These are phyloP conservation scores for Cuniculus paca DNA, from an alignment of 2,797 vertebrate species.

Conservation along the genomic window DNA sequence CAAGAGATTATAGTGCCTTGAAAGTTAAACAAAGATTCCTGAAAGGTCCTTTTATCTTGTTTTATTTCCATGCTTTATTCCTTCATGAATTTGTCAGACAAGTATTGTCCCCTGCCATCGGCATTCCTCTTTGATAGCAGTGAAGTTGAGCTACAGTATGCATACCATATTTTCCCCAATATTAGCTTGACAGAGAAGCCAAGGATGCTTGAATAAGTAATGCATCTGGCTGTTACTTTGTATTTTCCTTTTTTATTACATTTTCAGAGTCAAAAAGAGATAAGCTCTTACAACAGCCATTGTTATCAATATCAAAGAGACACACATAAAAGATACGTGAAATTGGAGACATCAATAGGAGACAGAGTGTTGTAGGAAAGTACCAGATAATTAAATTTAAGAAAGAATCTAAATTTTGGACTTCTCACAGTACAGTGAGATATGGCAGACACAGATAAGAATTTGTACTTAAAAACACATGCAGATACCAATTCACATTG, in stretches of 20 bases:
- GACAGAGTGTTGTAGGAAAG: slow-evolving; percentile 87
- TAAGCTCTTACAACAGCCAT: slow-evolving; percentile 86
- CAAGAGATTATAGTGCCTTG: not conserved
- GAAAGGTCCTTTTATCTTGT: slow-evolving; percentile 18
- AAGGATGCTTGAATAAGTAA: slow-evolving; percentile 82
- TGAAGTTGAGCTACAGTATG: not conserved
- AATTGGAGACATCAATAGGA: slow-evolving; percentile 88
- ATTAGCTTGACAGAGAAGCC: slow-evolving; percentile 74
- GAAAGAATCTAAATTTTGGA: slow-evolving; percentile 85
- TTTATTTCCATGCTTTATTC: slow-evolving; percentile 70
- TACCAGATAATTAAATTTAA: slow-evolving; percentile 93
- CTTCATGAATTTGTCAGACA: not conserved
- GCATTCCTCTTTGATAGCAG: slow-evolving; percentile 61
- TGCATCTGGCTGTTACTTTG: slow-evolving; percentile 83
- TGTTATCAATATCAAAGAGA: slow-evolving; percentile 89
- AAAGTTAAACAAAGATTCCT: slow-evolving; percentile 78
- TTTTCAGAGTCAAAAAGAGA: slow-evolving; percentile 88
- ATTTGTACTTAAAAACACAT: slow-evolving; percentile 83
- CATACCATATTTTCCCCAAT: not conserved
- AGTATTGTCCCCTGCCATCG: slow-evolving; percentile 38
- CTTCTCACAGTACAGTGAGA: slow-evolving; percentile 82
- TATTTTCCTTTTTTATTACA: slow-evolving; percentile 88
- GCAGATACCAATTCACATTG: slow-evolving; percentile 54
- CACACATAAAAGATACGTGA: slow-evolving; percentile 84
- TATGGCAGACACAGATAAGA: slow-evolving; percentile 87